Evolutionary conservation across 2,113 vertebrate genomes (phyloP), one percentile per base, ranked within the genome.

Genomic region (Neogobius melanostomus): DNA sequence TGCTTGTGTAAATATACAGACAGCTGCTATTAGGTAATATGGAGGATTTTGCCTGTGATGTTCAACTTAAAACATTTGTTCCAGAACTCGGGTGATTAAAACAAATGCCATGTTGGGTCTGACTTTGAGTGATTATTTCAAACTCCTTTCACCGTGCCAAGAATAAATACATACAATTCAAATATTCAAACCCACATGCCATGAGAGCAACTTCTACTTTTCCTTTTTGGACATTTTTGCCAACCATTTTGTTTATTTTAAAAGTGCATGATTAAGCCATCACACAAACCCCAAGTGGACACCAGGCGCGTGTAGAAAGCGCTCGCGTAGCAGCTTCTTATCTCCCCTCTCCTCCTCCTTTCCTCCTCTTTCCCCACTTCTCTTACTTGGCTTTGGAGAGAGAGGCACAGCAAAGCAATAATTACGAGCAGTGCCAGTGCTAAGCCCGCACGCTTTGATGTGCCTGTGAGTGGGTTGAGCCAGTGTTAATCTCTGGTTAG

Each of bases 401-500:
- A 36, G 83, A 87, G 83, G 77, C 69, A 73, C 72, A 77, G 84
- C 71, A 72, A 72, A 74, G 83, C 75, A 79, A 80, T 91, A 88
- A 90, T 91, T 90, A 91, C 75, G 72, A 80, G 64, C 49, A n/a
- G 80, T 74, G 68, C n/a, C 12, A 74, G 74, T 46, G 67, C 77
- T 85, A 85, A 90, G 79, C 79, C 46, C 62, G 59, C 47, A 14
- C 69, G 80, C 87, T 88, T 89, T 91, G 84, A 91, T 89, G 88
- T 87, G 70, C 70, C 75, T 57, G 82, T 59, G 82, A 80, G 82
- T 71, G 68, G 66, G 80, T 82, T 84, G 84, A 91, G 85, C 85
- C 82, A 66, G 80, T 81, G 85, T 89, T 91, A 89, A 91, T 90
- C 90, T 89, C 72, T 79, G 66, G 59, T 80, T 84, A 77, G 87